Evolutionary conservation across 2,888 invertebrate genomes (phyloP), one percentile per base, ranked within the genome.

Genomic region (Seladonia tumulorum): DNA sequence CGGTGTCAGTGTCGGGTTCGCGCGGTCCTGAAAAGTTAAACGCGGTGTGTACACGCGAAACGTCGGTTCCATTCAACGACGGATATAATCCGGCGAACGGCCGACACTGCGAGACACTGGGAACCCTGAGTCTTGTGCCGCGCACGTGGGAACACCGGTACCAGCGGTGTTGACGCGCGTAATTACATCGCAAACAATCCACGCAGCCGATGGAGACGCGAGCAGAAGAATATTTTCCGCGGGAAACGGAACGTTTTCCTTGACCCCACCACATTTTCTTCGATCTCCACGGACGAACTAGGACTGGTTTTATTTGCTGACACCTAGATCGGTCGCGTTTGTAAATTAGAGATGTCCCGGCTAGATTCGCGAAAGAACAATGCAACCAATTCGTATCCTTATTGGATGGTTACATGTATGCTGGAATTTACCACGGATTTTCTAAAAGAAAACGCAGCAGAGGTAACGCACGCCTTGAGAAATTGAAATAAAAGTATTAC

Each of bases 1-100:
- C 73, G 84, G 87, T 90, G 90, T 90, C 89, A 90, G 82, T 85
- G 83, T 89, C 81, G 81, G 79, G 66, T 76, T 68, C 87, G 82
- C 25, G 68, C n/a, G 49, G 78, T 82, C 79, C 66, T 66, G 39
- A 86, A 81, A 86, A 86, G 29, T 39, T 22, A 60, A 60, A 25
- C 60, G 53, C 8, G 53, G 53, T 29, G 66, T 39, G 42, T 63
- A 29, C 42, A 25, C 25, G 39, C n/a, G 71, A 47, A 25, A 53
- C 14, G 47, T 29, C 49, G 49, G 16, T 35, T 80, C 63, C 81
- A 72, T 79, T 66, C 49, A 35, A 66, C 29, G 18, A 66, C 7
- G 66, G 7, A 35, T 35, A 45, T 72, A 72, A 74, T 79, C 74
- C 16, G 22, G 42, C 25, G n/a, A 83, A 77, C 39, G 18, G 29